phyloP scores from a whole-genome alignment of 2,797 vertebrate genomes.

The Hafferia zeledoni region DNA sequence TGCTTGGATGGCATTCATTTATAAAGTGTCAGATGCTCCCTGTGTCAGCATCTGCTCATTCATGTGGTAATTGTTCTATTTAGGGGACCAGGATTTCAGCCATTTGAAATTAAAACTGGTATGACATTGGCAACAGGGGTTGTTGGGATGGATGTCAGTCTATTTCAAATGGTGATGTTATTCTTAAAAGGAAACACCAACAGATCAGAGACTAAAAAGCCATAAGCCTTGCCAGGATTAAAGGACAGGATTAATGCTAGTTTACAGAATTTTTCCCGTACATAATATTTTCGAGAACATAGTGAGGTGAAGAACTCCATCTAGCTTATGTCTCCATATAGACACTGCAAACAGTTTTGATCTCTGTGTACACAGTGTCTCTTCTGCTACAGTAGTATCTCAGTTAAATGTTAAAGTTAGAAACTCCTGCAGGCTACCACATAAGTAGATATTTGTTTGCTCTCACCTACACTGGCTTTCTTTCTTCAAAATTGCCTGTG shows the following conservation, averaged over 20 bases:
- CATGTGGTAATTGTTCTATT: conserved; percentile 60
- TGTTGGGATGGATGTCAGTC: conserved; percentile 29
- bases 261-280: background rate
- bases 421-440: background rate
- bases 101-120: conserved; percentile 46
- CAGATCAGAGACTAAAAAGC: background rate
- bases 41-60: conserved; percentile 59
- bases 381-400: background rate
- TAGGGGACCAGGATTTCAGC: conserved; percentile 48
- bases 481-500: background rate
- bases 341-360: background rate
- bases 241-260: background rate
- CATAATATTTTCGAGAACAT: background rate
- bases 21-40: conserved; percentile 46
- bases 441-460: background rate
- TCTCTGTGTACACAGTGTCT: background rate
- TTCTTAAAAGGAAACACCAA: background rate
- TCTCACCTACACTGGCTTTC: background rate
- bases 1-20: conserved; percentile 63
- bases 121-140: conserved; percentile 43
- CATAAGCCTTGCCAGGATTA: background rate
- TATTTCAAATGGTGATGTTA: background rate
- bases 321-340: background rate
- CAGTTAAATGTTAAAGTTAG: background rate
- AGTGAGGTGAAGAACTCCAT: background rate